phyloP scores from a whole-genome alignment of 2,113 vertebrate genomes.

The Bos javanicus region DNA sequence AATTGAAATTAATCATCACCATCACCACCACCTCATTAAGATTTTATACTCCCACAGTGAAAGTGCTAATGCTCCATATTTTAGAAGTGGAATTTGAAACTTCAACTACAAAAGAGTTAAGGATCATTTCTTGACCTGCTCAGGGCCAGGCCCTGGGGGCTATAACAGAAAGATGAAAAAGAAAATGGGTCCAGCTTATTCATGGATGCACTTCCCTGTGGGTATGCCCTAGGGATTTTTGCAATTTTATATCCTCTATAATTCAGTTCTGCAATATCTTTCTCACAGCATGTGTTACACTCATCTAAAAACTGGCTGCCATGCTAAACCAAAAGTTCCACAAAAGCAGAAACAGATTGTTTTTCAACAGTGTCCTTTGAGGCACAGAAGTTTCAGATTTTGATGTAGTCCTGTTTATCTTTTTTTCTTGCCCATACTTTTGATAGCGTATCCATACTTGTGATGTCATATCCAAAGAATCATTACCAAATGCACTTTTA shows the following conservation, averaged over 20 bases:
- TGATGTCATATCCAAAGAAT: not conserved
- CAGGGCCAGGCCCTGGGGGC: not conserved
- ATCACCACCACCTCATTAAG: not conserved
- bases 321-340: not conserved
- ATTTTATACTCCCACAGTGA: not conserved
- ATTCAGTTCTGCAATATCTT: not conserved
- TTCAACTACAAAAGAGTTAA: not conserved
- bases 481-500: not conserved
- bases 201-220: not conserved
- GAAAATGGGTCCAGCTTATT: not conserved
- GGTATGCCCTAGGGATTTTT: not conserved
- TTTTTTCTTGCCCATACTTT: not conserved
- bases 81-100: constrained; percentile 13
- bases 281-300: not conserved
- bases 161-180: not conserved
- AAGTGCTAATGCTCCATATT: not conserved
- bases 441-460: not conserved
- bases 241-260: not conserved
- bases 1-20: not conserved
- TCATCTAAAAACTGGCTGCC: not conserved
- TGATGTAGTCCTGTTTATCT: not conserved
- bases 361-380: not conserved
- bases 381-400: not conserved
- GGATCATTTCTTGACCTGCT: not conserved
- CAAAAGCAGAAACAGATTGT: not conserved